Base-by-base conservation (phyloP, 2,113 vertebrate species). In the Pseudopodoces humilis region DNA sequence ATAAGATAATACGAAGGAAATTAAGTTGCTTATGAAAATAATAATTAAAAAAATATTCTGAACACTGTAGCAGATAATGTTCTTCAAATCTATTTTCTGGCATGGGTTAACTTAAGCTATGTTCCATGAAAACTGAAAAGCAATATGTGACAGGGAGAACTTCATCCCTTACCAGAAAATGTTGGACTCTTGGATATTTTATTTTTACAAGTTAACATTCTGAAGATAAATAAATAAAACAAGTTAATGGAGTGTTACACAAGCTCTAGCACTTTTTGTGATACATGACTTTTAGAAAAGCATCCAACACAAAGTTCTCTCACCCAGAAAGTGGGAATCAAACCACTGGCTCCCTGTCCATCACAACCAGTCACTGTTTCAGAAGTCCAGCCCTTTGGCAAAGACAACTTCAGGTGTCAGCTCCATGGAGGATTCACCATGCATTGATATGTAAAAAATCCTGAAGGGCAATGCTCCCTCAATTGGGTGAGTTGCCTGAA, bases 241-340 rank as follows among this genome's bases (percentile, higher is more conserved):
- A 41, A 30, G 46, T 46, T 62, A 89, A 62, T 37, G 41, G 31
- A 77, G 31, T 5, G 4, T 50, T 68, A 52, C 27, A 78, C 16
- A 43, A 75, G 19, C 77, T 89, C 47, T 75, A 44, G 11, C 11
- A 47, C 8, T 52, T 78, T 67, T 43, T 71, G 64, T 35, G 27
- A 81, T 43, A 33, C 9, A 1, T 30, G 43, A 15, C 14, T 87
- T 77, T n/a, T 31, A 46, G 55, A 74, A 88, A 53, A 91, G 15
- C 50, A 39, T 33, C 60, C 52, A 78, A 11, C 21, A 49, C 37
- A 7, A 27, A 6, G 8, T n/a, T 69, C 28, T 16, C 14, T 86
- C 43, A 24, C 6, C 12, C 0, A 7, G 15, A 27, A 81, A 75
- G 27, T 1, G 3, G 43, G 30, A 86, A 33, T n/a, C 2, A 1